These are phyloP conservation scores for Vidua chalybeata DNA, from an alignment of 2,113 vertebrate genomes.

Conservation along the genomic window DNA sequence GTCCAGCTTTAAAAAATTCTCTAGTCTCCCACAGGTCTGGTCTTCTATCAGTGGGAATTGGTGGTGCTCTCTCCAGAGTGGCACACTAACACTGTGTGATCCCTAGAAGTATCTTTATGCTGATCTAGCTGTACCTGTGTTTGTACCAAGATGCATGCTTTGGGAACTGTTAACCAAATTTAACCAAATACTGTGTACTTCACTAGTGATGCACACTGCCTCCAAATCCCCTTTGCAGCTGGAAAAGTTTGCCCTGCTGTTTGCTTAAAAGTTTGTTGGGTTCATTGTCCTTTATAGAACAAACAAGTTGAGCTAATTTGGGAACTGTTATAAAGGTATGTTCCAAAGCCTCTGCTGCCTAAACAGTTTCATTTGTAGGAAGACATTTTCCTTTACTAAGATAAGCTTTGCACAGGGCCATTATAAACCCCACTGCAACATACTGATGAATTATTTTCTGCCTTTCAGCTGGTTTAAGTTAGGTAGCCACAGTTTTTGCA, in stretches of 20 bases:
- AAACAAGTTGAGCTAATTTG: slow-evolving; percentile 29
- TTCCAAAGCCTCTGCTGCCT: slow-evolving; percentile 34
- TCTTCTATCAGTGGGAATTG: background rate
- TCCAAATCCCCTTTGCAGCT: background rate
- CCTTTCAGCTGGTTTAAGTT: background rate
- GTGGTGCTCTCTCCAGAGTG: background rate
- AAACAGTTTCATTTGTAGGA: slow-evolving; percentile 25
- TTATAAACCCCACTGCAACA: slow-evolving; percentile 42
- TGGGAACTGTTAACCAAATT: background rate
- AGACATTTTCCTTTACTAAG: background rate
- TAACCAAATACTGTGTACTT: background rate
- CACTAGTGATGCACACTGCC: background rate
- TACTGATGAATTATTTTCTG: slow-evolving; percentile 23
- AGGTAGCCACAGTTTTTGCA: slow-evolving; percentile 3
- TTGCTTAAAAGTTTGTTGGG: slow-evolving; percentile 22
- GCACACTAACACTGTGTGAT: background rate
- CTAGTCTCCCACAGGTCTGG: background rate
- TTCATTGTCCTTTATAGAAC: slow-evolving; percentile 1
- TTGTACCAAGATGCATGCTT: background rate
- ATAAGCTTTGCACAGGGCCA: background rate
- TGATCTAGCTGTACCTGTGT: background rate
- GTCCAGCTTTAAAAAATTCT: background rate
- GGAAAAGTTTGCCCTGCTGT: background rate
- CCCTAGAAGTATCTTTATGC: background rate
- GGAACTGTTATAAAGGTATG: background rate